Base-by-base conservation (phyloP, 2,113 vertebrate genomes). In the Balaeniceps rex region DNA sequence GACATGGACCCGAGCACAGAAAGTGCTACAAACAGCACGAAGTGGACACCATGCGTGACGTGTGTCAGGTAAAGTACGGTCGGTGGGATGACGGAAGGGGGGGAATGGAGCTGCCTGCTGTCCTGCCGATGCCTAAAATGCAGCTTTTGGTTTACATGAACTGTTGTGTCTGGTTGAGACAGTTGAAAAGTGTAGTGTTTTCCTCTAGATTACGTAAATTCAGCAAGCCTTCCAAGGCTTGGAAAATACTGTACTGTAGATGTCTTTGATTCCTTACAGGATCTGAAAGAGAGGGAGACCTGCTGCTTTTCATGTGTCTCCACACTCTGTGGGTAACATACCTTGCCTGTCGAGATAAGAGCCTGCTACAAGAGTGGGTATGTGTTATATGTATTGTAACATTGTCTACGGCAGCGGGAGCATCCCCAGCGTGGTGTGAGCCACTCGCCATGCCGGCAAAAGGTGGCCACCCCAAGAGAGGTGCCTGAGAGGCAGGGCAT, bases 1-100 rank as follows among this genome's bases (percentile, higher is more conserved):
- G 99, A 99, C 98, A 98, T 99, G 98, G 98, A 99, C 85, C 97
- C 97, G 0, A 98, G 98, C 95, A 98, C 96, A 22, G 98, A 97
- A 49, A 97, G 77, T n/a, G 5, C 80, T 3, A 29, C 28, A 0
- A 98, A 98, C 78, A 97, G 94, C 68, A 96, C 87, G 0, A 96
- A 68, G 57, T 97, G 97, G 98, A 99, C 93, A 8, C 98, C 98
- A 1, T 99, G 99, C 5, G 99, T 99, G 97, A 99, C 98, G 0
- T 98, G 98, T 9, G 99, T 99, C 97, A 99, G 99, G 99, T 99
- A 98, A 98, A 79, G 64, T 13, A 33, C 25, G 8, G 64, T 11
- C 11, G 1, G 55, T 21, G 63, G 78, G 71, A 15, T 47, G 36
- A 71, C 38, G 47, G 38, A 87, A 22, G 55, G 10, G 28, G 47